A percentile compares a stretch with the other conserved stretches of the same genome.
phyloP scores from a whole-genome alignment of 2,113 vertebrate species.

The Labeo catla region DNA sequence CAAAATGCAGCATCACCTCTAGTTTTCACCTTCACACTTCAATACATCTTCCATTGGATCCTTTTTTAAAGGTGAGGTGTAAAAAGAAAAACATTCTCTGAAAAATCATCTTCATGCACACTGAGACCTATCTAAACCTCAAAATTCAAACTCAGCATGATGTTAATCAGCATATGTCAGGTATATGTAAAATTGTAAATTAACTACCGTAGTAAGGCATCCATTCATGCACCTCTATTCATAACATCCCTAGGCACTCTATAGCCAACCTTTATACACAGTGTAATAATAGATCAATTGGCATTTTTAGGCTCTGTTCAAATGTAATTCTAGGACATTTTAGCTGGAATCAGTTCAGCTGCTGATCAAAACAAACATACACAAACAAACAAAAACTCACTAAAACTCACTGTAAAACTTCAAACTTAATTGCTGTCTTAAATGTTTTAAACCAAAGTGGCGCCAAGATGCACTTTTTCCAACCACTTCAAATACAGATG shows the following conservation, averaged over 20 bases:
- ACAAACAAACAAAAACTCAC: not conserved
- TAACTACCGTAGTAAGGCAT: not conserved
- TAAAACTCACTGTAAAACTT: too few species aligned
- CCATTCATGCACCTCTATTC: not conserved
- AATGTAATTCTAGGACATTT: not conserved
- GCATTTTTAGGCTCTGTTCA: not conserved
- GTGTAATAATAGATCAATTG: not conserved
- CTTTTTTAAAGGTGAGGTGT: not conserved
- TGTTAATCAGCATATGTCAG: not conserved
- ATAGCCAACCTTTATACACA: not conserved
- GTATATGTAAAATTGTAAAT: not conserved
- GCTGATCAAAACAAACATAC: not conserved
- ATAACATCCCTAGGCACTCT: not conserved
- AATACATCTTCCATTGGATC: not conserved
- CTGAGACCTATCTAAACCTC: not conserved
- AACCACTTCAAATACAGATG: not conserved
- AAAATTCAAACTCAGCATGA: not conserved
- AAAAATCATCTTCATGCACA: not conserved
- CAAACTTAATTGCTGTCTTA: not conserved
- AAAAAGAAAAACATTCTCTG: not conserved
- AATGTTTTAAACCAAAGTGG: slow-evolving; percentile 1
- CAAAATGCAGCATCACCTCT: not conserved
- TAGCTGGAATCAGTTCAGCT: not conserved
- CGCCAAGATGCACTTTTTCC: not conserved
- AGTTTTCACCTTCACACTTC: slow-evolving; percentile 8